Evolutionary conservation across 2,888 invertebrate genomes (phyloP).

Genomic region (Melinaea marsaeus): DNA sequence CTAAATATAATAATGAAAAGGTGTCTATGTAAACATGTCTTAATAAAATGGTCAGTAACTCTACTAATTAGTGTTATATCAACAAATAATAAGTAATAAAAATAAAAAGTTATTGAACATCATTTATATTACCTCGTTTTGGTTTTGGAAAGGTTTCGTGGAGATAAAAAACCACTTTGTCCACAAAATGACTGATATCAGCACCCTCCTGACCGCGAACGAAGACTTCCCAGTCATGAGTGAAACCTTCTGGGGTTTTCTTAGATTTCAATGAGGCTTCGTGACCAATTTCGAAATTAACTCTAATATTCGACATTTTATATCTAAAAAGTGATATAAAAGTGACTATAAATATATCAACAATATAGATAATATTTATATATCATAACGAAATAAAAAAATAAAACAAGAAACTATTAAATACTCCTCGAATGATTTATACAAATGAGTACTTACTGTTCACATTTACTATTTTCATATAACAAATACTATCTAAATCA

Average conservation of each 20-base stretch:
- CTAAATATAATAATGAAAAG: constrained; percentile 1
- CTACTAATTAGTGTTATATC: background rate
- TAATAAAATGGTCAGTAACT: background rate
- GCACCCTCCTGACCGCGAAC: constrained; percentile 92
- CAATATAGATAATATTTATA: constrained; percentile 17
- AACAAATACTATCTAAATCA: constrained; percentile 35
- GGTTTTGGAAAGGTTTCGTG: constrained; percentile 96
- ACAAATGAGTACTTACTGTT: constrained; percentile 19
- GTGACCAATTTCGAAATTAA: constrained; percentile 95
- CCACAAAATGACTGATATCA: constrained; percentile 93
- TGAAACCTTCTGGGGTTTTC: constrained; percentile 92
- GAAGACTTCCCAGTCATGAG: constrained; percentile 98
- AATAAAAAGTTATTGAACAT: constrained; percentile 9
- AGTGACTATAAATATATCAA: constrained; percentile 10
- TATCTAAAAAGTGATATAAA: constrained; percentile 36
- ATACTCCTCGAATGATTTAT: constrained; percentile 22
- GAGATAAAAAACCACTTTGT: constrained; percentile 93
- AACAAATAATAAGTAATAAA: constrained; percentile 17
- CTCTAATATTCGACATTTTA: constrained; percentile 72
- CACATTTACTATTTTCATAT: constrained; percentile 13
- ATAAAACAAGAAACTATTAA: constrained; percentile 26
- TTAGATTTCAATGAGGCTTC: constrained; percentile 88
- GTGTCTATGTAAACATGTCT: constrained; percentile 1
- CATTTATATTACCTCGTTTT: constrained; percentile 83
- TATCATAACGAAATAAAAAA: constrained; percentile 20